phyloP scores from a whole-genome alignment of 2,797 vertebrate species.

The Rhinogobio ventralis region DNA sequence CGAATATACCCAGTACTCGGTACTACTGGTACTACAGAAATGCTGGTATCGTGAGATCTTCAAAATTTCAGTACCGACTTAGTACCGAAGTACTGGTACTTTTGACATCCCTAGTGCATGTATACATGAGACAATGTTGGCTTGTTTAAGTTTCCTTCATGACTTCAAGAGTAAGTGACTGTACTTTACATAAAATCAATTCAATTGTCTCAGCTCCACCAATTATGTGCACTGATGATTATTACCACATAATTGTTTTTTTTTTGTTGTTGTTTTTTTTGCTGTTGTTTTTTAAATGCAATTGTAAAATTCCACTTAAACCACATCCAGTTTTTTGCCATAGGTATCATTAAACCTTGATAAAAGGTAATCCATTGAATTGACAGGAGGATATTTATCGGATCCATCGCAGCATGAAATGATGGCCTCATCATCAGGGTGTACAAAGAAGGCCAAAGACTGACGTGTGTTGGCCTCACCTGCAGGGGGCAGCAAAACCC shows the following conservation, averaged over 20 bases:
- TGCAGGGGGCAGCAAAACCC: conserved; percentile 73
- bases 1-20: too few species aligned
- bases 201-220: too few species aligned
- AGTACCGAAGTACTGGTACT: too few species aligned
- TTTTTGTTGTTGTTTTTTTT: too few species aligned
- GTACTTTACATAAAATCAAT: neutral
- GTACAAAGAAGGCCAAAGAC: conserved; percentile 77
- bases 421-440: conserved; percentile 70
- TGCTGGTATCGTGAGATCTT: too few species aligned
- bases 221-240: too few species aligned
- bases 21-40: too few species aligned
- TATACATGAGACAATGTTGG: too few species aligned
- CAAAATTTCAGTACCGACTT: too few species aligned
- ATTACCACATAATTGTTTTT: too few species aligned
- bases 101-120: too few species aligned
- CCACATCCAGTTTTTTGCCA: neutral
- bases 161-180: neutral
- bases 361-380: conserved; percentile 60
- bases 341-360: conserved; percentile 64
- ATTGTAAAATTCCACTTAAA: neutral
- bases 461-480: conserved; percentile 69
- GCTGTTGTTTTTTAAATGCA: neutral
- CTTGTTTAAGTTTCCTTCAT: too few species aligned
- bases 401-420: conserved; percentile 75
- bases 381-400: conserved; percentile 76